Evolutionary conservation across 1,140 invertebrate genomes (phyloP), one percentile per base, ranked within the genome.

Genomic region (Drosophila burlai): DNA sequence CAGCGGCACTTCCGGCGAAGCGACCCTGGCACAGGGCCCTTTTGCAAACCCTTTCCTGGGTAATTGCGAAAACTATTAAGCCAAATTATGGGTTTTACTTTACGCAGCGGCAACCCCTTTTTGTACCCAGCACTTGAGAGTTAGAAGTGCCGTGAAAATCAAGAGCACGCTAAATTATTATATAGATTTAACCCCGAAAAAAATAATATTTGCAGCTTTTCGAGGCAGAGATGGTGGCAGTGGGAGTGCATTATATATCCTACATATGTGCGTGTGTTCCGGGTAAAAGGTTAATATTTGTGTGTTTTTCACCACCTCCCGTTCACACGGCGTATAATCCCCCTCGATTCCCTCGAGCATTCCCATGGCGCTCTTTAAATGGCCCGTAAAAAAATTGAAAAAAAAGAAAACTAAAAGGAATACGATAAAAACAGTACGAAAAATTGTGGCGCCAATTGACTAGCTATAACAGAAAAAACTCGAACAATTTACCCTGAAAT

Each of bases 21-120:
- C 54, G 36, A 24, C 57, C 26, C 43, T 26, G 26, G 34, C 55
- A 61, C 55, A 61, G 68, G 67, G 69, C 50, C 71, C 46, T 74
- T 60, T 67, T 58, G 42, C 43, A 29, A 38, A 84, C 76, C 81
- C 84, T 76, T 79, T 80, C 74, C 45, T 11, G 75, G 85, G 85
- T 89, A 89, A 89, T 89, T 89, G 85, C 85, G 84, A 90, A 89
- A 89, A 89, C 85, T 89, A 89, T 89, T 89, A 89, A 90, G 79
- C 85, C 81, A 89, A 89, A 89, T 89, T 89, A 89, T 89, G 85
- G 85, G 85, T 89, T 90, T 90, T 89, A 81, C 83, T 90, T 84
- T 90, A 87, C 81, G 54, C 21, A 40, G 54, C 69, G 80, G 68
- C 78, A 68, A 47, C 42, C 75, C 64, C 49, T 54, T 68, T 49